Conservation (phyloP, 2,113 vertebrate genomes). For the Aramus guarauna region DNA sequence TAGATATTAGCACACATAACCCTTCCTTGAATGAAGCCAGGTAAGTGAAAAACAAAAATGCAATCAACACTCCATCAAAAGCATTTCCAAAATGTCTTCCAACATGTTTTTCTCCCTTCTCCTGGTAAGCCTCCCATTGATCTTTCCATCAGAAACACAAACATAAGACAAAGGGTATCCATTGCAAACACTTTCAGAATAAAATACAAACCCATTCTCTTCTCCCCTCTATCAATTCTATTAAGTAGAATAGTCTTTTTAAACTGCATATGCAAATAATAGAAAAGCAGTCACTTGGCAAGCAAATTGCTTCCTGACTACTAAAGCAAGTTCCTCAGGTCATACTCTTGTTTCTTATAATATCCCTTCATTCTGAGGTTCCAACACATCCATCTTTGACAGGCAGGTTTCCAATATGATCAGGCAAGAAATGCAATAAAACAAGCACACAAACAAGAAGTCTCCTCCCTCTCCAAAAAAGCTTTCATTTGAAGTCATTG, state of each 20-base stretch:
- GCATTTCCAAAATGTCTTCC: background rate
- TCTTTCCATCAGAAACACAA: background rate
- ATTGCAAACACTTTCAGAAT: rapidly evolving
- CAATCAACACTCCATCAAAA: background rate
- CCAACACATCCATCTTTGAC: background rate
- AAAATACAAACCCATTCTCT: background rate
- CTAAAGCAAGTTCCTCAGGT: background rate
- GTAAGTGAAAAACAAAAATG: background rate
- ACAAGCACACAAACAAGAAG: background rate
- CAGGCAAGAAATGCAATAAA: background rate
- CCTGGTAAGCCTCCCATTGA: background rate
- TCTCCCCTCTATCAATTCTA: background rate
- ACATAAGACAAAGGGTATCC: background rate
- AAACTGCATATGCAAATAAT: background rate
- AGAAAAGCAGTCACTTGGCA: background rate
- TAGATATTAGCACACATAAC: background rate
- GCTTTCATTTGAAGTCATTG: background rate
- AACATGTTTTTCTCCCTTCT: background rate
- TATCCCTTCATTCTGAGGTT: background rate
- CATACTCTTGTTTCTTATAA: background rate
- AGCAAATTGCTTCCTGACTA: background rate
- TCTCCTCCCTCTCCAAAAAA: background rate
- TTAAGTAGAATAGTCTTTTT: background rate
- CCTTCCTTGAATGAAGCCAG: background rate
- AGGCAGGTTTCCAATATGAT: background rate